A percentile compares a stretch with the other conserved stretches of the same genome.
Conservation (phyloP, 1,140 invertebrate species). For the Trichogramma pretiosum region DNA sequence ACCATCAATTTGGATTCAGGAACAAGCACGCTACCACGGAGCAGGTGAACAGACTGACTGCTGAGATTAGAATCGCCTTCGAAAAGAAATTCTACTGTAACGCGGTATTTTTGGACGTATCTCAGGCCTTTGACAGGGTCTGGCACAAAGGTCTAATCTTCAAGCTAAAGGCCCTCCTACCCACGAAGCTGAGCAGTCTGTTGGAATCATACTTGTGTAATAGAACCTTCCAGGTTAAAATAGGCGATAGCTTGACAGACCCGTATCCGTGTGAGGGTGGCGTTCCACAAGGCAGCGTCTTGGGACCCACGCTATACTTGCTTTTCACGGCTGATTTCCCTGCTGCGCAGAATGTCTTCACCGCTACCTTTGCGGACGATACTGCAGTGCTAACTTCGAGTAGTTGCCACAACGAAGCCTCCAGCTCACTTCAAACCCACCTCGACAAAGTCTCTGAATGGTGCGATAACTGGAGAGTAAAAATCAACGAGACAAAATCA, state of each 20-base stretch:
- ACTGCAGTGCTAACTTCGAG: conserved; percentile 19
- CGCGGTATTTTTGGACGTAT: conserved; percentile 5
- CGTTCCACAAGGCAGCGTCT: no score
- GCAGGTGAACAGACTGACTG: conserved; percentile 10
- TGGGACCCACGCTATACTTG: no score
- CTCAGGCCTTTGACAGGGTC: no score
- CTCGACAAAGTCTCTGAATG: no score
- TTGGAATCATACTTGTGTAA: conserved; percentile 21
- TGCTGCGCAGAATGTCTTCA: conserved; percentile 5
- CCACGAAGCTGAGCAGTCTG: conserved; percentile 10
- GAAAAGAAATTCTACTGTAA: conserved; percentile 28
- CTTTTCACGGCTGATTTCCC: conserved; percentile 25
- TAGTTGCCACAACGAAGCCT: conserved; percentile 18
- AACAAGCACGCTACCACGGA: conserved; percentile 18
- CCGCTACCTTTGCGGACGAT: conserved; percentile 25
- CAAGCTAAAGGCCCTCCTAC: conserved; percentile 23
- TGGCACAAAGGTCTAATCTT: conserved; percentile 26
- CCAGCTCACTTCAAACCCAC: conserved; percentile 17
- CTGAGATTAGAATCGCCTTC: conserved; percentile 5
- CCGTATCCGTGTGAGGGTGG: conserved; percentile 16
- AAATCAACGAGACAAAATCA: conserved; percentile 11
- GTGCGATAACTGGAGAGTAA: conserved; percentile 28
- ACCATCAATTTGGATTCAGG: no score
- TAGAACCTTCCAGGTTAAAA: conserved; percentile 17
- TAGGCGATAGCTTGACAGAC: conserved; percentile 12